These are phyloP conservation scores for Delphinapterus leucas DNA, from an alignment of 2,113 vertebrate genomes.

Conservation along the genomic window DNA sequence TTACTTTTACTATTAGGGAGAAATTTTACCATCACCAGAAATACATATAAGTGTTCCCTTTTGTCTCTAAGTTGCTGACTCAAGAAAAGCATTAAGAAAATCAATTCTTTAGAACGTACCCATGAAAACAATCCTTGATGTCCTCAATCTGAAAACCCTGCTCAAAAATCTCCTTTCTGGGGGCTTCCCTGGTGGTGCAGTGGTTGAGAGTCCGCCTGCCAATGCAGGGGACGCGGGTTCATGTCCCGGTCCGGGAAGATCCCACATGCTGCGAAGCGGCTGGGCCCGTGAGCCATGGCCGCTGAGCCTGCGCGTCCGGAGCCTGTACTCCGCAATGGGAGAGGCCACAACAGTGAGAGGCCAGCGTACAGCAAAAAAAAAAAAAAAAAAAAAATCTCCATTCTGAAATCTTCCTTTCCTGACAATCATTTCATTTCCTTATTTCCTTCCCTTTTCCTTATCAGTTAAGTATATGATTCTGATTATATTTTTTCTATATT, in stretches of 20 bases:
- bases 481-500: background rate
- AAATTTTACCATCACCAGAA: constrained; percentile 4
- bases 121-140: background rate
- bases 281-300: too few relatives aligned
- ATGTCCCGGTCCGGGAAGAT: too few relatives aligned
- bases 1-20: background rate
- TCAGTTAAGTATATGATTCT: background rate
- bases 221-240: too few relatives aligned
- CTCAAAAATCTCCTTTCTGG: background rate
- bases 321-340: too few relatives aligned
- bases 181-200: too few relatives aligned
- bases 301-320: too few relatives aligned
- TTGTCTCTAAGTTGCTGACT: background rate
- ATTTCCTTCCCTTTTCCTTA: background rate
- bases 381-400: background rate
- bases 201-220: too few relatives aligned
- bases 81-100: background rate
- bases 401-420: background rate
- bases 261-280: too few relatives aligned
- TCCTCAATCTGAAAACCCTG: background rate
- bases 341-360: too few relatives aligned
- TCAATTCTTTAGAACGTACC: background rate
- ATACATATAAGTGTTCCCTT: background rate
- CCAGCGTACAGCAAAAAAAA: too few relatives aligned
- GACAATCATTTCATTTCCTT: background rate